A percentile compares a stretch with the other conserved stretches of the same genome.
phyloP scores from a whole-genome alignment of 2,888 invertebrate species.

The Agonopterix subpropinquella region DNA sequence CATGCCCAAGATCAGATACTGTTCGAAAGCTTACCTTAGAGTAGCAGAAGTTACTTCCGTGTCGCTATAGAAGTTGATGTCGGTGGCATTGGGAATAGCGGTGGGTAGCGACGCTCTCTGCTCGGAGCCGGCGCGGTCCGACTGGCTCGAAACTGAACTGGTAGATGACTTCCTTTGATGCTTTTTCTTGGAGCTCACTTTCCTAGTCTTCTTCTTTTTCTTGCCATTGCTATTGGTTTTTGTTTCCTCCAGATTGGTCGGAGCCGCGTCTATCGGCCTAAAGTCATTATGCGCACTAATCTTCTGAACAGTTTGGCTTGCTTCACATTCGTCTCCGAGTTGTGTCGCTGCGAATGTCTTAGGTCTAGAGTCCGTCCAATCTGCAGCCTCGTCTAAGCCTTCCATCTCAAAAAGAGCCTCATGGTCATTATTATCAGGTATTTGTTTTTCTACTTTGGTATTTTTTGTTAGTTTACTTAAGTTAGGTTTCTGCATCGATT shows the following conservation, averaged over 20 bases:
- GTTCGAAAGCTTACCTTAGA: constrained; percentile 63
- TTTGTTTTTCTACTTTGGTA: constrained; percentile 39
- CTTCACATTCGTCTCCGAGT: constrained; percentile 61
- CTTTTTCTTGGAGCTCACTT: constrained; percentile 87
- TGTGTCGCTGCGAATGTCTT: constrained; percentile 75
- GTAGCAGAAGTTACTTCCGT: constrained; percentile 85
- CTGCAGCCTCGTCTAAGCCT: constrained; percentile 74
- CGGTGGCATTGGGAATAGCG: constrained; percentile 46
- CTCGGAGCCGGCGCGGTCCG: constrained; percentile 68
- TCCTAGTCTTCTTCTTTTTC: constrained; percentile 88
- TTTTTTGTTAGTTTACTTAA: constrained; percentile 67
- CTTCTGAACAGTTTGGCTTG: constrained; percentile 74
- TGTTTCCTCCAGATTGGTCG: constrained; percentile 51
- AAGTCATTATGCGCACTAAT: constrained; percentile 80
- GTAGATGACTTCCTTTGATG: constrained; percentile 83
- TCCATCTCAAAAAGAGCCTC: constrained; percentile 83
- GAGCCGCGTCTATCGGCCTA: constrained; percentile 70
- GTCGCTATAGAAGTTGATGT: constrained; percentile 91
- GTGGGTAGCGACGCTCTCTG: constrained; percentile 49
- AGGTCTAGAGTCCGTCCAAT: constrained; percentile 69
- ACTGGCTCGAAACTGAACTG: constrained; percentile 70
- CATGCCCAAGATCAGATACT: not conserved
- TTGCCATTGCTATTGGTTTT: constrained; percentile 76
- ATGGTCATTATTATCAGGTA: constrained; percentile 46
- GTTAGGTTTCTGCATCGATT: constrained; percentile 74